Conservation (phyloP, 53 echinoderm and acorn worm species). For the Henricia sp. region DNA sequence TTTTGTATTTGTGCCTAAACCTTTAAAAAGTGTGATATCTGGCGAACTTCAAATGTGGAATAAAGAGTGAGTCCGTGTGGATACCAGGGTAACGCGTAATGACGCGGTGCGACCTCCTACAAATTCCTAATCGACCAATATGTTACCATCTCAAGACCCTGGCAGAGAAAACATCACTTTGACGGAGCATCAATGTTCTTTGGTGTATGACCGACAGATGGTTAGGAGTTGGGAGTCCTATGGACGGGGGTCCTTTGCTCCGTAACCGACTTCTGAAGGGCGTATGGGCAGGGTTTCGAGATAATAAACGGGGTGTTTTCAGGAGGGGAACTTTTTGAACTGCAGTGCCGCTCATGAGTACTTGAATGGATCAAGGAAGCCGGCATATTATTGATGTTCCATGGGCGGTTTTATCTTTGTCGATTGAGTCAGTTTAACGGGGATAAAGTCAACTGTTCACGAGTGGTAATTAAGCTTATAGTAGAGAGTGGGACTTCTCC, state of each 20-base stretch:
- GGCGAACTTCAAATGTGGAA: too few species aligned
- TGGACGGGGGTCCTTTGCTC: background rate
- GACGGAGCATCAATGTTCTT: background rate
- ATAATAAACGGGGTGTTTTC: slow-evolving; percentile 15
- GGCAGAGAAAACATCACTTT: background rate
- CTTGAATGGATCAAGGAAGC: background rate
- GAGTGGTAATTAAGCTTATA: background rate
- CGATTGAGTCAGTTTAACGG: background rate
- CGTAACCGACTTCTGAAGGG: slow-evolving; percentile 11
- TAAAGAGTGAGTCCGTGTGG: background rate
- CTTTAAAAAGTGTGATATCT: too few species aligned
- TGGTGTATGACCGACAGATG: background rate
- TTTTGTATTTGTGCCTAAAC: too few species aligned
- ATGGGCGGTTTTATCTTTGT: background rate
- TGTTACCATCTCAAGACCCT: background rate
- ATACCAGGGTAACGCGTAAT: background rate
- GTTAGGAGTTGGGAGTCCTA: background rate
- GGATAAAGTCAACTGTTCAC: background rate
- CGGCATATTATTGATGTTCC: background rate
- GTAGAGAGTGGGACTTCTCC: too few species aligned
- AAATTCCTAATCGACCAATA: slow-evolving; percentile 1
- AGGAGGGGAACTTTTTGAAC: background rate
- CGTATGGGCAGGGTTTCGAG: background rate
- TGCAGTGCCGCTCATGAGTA: background rate
- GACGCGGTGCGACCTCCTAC: background rate